Conservation (phyloP, 2,888 invertebrate species). For the Smittia aterrima region DNA sequence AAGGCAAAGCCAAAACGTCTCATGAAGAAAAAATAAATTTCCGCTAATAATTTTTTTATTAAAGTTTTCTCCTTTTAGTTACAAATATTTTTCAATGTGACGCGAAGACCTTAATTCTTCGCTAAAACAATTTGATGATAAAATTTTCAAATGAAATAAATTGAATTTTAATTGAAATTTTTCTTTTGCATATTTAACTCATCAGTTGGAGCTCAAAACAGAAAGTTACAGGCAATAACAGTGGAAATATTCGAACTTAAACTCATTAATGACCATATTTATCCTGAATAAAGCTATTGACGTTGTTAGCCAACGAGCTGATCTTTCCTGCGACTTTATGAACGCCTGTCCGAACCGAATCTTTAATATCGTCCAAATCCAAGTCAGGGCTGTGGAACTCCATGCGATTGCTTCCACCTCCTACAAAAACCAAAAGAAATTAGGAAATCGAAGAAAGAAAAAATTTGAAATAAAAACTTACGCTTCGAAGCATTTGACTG, state of each 20-base stretch:
- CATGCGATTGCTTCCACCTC: constrained; percentile 43
- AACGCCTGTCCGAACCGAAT: constrained; percentile 94
- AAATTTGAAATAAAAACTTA: constrained; percentile 35
- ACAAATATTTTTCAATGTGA: too few species aligned
- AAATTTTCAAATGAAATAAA: too few species aligned
- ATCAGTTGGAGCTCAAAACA: too few species aligned
- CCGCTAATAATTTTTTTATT: constrained; percentile 1
- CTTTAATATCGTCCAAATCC: constrained; percentile 93
- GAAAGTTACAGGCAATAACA: neutral
- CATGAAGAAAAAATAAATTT: constrained; percentile 9
- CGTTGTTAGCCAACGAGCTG: constrained; percentile 90
- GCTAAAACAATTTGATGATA: too few species aligned
- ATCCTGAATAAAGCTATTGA: constrained; percentile 90
- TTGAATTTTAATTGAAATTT: too few species aligned
- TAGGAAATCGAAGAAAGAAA: too few species aligned
- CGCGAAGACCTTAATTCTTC: too few species aligned
- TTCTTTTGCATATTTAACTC: too few species aligned
- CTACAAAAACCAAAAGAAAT: constrained; percentile 12
- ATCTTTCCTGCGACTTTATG: constrained; percentile 96
- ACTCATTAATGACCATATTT: constrained; percentile 62
- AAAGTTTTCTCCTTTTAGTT: neutral
- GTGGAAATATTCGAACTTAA: neutral
- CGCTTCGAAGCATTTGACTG: neutral
- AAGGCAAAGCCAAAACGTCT: constrained; percentile 15
- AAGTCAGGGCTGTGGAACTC: constrained; percentile 71